These are phyloP conservation scores for Schizaphis graminum DNA, from an alignment of 2,888 invertebrate genomes.

Conservation along the genomic window DNA sequence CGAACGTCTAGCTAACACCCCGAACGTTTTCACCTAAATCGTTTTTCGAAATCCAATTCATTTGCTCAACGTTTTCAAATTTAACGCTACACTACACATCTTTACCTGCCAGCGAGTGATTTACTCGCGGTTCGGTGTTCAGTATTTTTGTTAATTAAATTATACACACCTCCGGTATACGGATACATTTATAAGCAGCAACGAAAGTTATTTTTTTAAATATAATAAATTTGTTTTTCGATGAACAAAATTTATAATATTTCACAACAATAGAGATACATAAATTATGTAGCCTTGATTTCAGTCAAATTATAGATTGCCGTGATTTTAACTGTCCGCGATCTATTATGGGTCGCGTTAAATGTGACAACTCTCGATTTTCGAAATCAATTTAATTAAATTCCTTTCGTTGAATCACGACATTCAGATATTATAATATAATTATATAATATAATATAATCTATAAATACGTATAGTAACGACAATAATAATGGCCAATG, in stretches of 20 bases:
- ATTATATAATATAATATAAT: too few species aligned
- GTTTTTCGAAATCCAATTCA: neutral
- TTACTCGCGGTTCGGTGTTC: neutral
- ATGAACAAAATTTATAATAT: neutral
- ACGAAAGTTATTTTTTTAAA: neutral
- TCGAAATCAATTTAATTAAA: neutral
- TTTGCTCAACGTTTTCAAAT: neutral
- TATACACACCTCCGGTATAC: neutral
- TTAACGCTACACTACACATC: neutral
- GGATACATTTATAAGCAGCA: neutral
- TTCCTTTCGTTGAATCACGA: neutral
- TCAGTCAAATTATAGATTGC: neutral
- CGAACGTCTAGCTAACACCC: neutral
- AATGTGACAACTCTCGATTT: neutral
- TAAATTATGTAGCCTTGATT: neutral
- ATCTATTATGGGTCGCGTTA: neutral
- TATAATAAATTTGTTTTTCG: neutral
- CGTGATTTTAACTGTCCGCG: neutral
- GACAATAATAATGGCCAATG: neutral
- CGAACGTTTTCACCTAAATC: neutral
- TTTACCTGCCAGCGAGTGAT: neutral
- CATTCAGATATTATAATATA: neutral
- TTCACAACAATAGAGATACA: neutral
- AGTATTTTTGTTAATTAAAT: neutral
- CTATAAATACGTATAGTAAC: neutral